phyloP scores from a whole-genome alignment of 2,113 vertebrate genomes.

The Macquaria ambigua region DNA sequence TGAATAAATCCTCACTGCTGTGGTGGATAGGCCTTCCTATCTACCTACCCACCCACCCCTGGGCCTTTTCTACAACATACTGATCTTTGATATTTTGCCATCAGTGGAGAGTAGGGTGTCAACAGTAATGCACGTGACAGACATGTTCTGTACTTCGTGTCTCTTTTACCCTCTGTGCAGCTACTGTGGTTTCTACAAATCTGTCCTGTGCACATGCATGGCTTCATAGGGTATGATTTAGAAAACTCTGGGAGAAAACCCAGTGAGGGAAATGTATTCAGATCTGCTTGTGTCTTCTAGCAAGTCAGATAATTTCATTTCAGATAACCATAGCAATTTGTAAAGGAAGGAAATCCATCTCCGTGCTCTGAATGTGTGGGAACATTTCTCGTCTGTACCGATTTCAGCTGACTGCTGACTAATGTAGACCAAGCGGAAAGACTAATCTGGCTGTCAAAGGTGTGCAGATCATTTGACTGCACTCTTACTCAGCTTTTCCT shows the following conservation, averaged over 20 bases:
- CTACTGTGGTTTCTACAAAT: background rate
- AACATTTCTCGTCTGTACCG: slow-evolving; percentile 16
- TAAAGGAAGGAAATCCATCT: background rate
- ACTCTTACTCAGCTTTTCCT: background rate
- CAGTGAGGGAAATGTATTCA: background rate
- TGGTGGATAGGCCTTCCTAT: slow-evolving; percentile 24
- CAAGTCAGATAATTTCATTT: background rate
- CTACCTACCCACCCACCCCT: background rate
- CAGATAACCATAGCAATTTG: background rate
- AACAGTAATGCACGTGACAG: background rate
- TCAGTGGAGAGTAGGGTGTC: slow-evolving; percentile 29
- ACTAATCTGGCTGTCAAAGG: slow-evolving; percentile 25
- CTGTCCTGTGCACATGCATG: background rate
- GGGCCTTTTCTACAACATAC: background rate
- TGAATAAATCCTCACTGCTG: slow-evolving; percentile 5
- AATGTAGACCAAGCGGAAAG: slow-evolving; percentile 7
- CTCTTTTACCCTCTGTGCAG: slow-evolving; percentile 7
- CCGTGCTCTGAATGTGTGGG: slow-evolving; percentile 13
- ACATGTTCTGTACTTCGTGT: slow-evolving; percentile 33
- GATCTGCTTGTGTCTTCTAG: background rate
- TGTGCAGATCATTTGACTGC: slow-evolving; percentile 22
- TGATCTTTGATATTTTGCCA: slow-evolving; percentile 24
- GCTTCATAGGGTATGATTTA: background rate
- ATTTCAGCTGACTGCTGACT: slow-evolving; percentile 3
- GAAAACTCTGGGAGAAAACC: background rate